Evolutionary conservation across 1,140 invertebrate genomes (phyloP), one percentile per base, ranked within the genome.

Genomic region (Kradibia gibbosae): DNA sequence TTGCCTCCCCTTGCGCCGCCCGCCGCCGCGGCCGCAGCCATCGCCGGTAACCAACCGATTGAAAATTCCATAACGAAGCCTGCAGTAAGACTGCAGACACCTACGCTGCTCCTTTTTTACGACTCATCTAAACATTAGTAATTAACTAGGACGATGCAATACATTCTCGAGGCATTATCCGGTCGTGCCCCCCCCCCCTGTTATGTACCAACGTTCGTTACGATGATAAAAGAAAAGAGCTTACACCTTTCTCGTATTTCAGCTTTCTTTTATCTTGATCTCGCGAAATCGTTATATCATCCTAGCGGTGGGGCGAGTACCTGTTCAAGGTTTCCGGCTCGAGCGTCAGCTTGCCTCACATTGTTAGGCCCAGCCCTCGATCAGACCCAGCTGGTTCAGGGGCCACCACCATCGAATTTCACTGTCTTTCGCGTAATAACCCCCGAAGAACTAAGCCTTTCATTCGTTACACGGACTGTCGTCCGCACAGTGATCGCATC

Each of bases 231-330:
- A 74, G 57, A 75, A 76, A 65, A 13, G 39, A n/a, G 74, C 28
- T 15, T 62, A 62, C 25, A 62, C 28, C 25, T 74, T 74, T 34
- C 34, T 34, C 28, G 20, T 36, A 34, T 74, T 74, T 53, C 36
- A n/a, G n/a, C n/a, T n/a, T n/a, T n/a, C 25, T 28, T 74, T 74
- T 22, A 57, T 57, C 57, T 36, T 39, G 22, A 17, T 31, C 17
- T 60, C 75, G 15, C 13, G n/a, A 2, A 39, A 78, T 78, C 62
- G 31, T 78, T 78, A 78, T 78, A 45, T 78, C 76, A 78, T 62
- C 60, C 50, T 20, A 0, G 0, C 55, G 28, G 45, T 31, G 75
- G 28, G 60, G 42, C 17, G 50, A 22, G 28, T 78, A 78, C 75
- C 60, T 62, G 74, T 65, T 60, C 74, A 76, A 76, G 74, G 74